Conservation (phyloP, 1,140 invertebrate species). For the Neotoxoptera formosana region DNA sequence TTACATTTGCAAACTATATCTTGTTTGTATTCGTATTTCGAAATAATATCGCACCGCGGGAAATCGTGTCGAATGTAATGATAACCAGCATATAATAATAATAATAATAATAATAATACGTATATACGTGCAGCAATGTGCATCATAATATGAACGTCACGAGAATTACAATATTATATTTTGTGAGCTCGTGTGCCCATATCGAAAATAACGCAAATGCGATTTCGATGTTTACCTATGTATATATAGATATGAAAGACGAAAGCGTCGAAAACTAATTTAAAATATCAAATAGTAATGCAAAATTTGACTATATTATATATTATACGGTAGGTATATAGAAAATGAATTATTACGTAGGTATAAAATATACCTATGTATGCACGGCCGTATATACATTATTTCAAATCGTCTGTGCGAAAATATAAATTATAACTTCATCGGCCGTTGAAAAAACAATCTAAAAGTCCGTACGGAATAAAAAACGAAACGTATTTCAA, state of each 20-base stretch:
- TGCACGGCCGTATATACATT: neutral
- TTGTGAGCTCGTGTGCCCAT: neutral
- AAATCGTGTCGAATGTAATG: neutral
- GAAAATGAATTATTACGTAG: neutral
- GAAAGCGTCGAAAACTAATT: neutral
- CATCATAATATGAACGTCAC: neutral
- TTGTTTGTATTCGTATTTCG: neutral
- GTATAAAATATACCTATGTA: no score
- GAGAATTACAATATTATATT: neutral
- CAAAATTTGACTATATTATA: neutral
- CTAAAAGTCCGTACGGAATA: neutral
- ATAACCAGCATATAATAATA: neutral
- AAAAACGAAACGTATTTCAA: neutral
- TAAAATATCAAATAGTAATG: neutral
- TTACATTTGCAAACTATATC: constrained; percentile 18
- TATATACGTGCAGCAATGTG: neutral
- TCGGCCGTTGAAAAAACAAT: neutral
- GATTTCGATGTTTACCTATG: neutral
- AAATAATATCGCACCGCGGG: neutral
- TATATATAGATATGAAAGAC: neutral
- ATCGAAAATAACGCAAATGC: neutral
- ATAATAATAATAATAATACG: no score
- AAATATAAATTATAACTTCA: constrained; percentile 1
- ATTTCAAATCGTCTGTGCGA: neutral
- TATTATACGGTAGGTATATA: neutral